Evolutionary conservation across 2,888 invertebrate genomes (phyloP).

Genomic region (Fragum sueziense): DNA sequence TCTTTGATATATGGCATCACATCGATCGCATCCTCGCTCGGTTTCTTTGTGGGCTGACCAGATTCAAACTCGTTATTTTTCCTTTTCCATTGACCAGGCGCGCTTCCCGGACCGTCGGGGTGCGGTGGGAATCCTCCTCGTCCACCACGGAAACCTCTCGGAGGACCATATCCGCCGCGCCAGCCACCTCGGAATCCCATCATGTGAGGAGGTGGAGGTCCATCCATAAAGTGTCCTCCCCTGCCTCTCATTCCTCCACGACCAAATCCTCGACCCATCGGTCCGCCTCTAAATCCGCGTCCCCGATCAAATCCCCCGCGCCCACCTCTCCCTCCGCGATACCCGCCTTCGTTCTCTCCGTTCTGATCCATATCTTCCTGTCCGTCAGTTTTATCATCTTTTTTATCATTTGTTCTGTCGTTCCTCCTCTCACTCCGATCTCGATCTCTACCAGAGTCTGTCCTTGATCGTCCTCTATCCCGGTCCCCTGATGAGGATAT

Average conservation of each 20-base stretch:
- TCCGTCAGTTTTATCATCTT: conserved; percentile 18
- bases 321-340: conserved; percentile 8
- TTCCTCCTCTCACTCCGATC: neutral
- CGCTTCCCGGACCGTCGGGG: neutral
- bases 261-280: conserved; percentile 5
- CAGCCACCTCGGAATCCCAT: conserved; percentile 16
- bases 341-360: conserved; percentile 16
- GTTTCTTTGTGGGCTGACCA: conserved; percentile 22
- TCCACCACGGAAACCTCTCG: conserved; percentile 14
- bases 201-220: conserved; percentile 1
- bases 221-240: conserved; percentile 28
- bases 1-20: conserved; percentile 48
- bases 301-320: conserved; percentile 23
- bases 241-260: conserved; percentile 25
- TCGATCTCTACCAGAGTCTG: neutral
- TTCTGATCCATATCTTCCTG: conserved; percentile 14
- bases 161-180: conserved; percentile 13
- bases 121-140: neutral
- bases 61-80: conserved; percentile 31
- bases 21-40: conserved; percentile 51
- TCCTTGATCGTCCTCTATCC: neutral
- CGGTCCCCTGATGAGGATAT: neutral
- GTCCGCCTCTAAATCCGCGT: conserved; percentile 6
- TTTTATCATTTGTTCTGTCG: conserved; percentile 12
- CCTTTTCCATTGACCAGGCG: neutral